Base-by-base conservation (phyloP, 2,113 vertebrate species). In the Notothenia coriiceps region DNA sequence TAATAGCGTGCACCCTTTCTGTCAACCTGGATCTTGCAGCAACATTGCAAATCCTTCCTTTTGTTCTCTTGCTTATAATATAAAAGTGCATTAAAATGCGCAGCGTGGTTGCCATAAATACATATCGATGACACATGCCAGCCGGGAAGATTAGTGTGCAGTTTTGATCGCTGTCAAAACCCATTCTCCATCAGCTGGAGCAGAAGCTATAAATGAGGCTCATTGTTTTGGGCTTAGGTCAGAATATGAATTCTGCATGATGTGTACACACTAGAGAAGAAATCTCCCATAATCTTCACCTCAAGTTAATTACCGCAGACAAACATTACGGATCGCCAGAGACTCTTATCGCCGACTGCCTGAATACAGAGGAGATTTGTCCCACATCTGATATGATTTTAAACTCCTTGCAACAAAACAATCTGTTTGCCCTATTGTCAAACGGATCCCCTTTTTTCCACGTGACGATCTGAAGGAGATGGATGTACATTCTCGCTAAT, bases 261-360 rank as follows among this genome's bases (percentile, higher is more conserved):
- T 89, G 86, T 90, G 88, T 85, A 84, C 87, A 82, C 86, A 87
- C 86, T 82, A 74, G 81, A 87, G 87, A 87, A 88, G 72, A 90
- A 94, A 91, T 91, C 89, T 90, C 74, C 82, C 76, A 77, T 94
- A 95, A 94, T 94, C 93, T 93, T 94, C 92, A 94, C 93, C 92
- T 93, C 86, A 63, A 88, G 91, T 94, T 95, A 95, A 95, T 95
- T 94, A 92, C 90, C 86, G 88, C 81, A 86, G 90, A 90, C 88
- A 91, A 93, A 93, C 83, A 90, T 77, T 88, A 86, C 82, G 77
- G 91, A 92, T 89, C 82, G 73, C 89, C 82, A 79, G 87, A 88
- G 90, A 88, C 77, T 90, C 85, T 91, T 93, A 93, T 84, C 86
- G 25, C 79, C 17, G 77, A 50, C 82, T 84, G 87, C 74, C 75